These are phyloP conservation scores for Euthynnus affinis DNA, from an alignment of 2,797 vertebrate species.

Conservation along the genomic window DNA sequence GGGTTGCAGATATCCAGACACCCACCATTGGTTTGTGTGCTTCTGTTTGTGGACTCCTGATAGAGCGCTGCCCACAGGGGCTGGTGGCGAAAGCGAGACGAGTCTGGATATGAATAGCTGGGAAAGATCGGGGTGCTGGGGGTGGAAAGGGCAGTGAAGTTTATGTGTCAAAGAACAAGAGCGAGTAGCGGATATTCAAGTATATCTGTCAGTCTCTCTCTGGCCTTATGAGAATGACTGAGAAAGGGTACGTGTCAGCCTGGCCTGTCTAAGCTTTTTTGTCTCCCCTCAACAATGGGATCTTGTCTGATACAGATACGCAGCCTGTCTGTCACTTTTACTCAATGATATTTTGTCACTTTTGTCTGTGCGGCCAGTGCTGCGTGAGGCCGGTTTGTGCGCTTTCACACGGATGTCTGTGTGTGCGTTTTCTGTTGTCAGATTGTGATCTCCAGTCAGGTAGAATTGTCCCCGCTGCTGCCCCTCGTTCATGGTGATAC, in stretches of 20 bases:
- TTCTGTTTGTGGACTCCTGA: conserved; percentile 43
- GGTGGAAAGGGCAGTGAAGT: conserved; percentile 73
- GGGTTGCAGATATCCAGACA: conserved; percentile 38
- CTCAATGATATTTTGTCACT: conserved; percentile 75
- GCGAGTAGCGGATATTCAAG: conserved; percentile 63
- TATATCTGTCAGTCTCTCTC: conserved; percentile 70
- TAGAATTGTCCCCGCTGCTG: conserved; percentile 69
- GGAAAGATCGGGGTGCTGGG: conserved; percentile 39
- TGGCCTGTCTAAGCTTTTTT: conserved; percentile 57
- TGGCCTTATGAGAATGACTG: conserved; percentile 51
- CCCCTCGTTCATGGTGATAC: conserved; percentile 71
- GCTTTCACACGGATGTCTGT: conserved; percentile 50
- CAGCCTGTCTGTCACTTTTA: conserved; percentile 75
- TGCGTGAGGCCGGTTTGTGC: conserved; percentile 16
- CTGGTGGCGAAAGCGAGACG: conserved; percentile 29
- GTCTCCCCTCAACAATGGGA: conserved; percentile 71
- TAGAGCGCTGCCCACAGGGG: conserved; percentile 26
- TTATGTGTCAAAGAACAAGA: conserved; percentile 66
- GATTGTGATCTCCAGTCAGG: conserved; percentile 83
- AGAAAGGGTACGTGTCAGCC: conserved; percentile 68
- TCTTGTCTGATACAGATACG: conserved; percentile 77
- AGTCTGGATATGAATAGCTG: conserved; percentile 58
- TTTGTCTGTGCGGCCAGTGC: conserved; percentile 51
- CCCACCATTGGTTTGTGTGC: conserved; percentile 36
- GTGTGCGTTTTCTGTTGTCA: conserved; percentile 48